Percentiles rank a stretch among this genome's conserved stretches.
Evolutionary conservation across 1,140 invertebrate species (phyloP).

Genomic region (Ericerus pela): DNA sequence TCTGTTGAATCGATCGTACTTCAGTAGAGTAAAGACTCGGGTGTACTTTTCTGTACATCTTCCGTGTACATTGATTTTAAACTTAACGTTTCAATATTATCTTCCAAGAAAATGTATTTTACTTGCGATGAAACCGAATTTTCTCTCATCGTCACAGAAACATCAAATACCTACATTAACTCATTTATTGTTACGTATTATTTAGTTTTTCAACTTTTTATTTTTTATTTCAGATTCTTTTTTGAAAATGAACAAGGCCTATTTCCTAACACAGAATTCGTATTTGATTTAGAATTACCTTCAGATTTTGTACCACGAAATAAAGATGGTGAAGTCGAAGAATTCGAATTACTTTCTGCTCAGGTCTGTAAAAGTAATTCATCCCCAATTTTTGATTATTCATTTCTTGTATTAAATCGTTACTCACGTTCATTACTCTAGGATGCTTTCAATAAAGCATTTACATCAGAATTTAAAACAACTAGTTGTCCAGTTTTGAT

Average conservation of each 20-base stretch:
- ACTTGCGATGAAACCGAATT: no score
- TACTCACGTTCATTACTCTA: conserved; percentile 21
- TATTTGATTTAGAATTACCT: conserved; percentile 86
- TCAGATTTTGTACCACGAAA: conserved; percentile 75
- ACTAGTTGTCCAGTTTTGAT: conserved; percentile 78
- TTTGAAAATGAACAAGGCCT: conserved; percentile 82
- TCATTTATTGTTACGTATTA: no score
- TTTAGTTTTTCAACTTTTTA: not conserved
- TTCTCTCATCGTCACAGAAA: no score
- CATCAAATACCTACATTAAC: no score
- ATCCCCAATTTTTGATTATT: not conserved
- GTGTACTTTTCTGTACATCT: no score
- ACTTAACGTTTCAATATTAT: no score
- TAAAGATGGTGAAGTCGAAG: conserved; percentile 82
- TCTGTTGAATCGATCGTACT: no score
- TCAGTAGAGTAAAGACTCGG: no score
- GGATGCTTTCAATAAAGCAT: conserved; percentile 51
- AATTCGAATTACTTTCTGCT: conserved; percentile 69
- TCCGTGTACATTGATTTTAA: no score
- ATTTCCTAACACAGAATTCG: conserved; percentile 86
- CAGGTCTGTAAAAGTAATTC: conserved; percentile 41
- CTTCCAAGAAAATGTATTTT: no score
- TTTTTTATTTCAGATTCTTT: conserved; percentile 50
- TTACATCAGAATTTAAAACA: conserved; percentile 75
- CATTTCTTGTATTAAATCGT: not conserved